Conservation (phyloP, 2,797 vertebrate genomes). For the Peromyscus melanophrys region DNA sequence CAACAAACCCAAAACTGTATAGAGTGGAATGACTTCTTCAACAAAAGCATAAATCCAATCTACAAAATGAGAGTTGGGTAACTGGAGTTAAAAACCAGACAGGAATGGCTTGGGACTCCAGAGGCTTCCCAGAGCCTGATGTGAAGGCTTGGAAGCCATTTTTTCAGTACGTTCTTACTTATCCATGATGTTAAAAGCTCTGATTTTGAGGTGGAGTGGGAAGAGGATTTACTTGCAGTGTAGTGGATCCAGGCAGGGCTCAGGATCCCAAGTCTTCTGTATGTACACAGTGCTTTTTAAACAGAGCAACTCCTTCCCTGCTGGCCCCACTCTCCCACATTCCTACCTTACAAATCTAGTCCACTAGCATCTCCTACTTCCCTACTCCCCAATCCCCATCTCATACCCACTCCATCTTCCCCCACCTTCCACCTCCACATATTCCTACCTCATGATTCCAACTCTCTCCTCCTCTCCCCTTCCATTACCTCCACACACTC, state of each 20-base stretch:
- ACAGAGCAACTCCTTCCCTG: no score
- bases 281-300: background rate
- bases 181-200: background rate
- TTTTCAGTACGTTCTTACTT: background rate
- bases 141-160: background rate
- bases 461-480: background rate
- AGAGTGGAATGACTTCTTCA: conserved; percentile 20
- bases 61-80: conserved; percentile 36
- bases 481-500: background rate
- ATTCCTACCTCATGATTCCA: background rate
- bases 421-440: background rate
- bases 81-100: background rate
- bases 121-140: background rate
- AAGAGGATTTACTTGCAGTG: background rate
- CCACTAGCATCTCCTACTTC: background rate
- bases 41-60: background rate
- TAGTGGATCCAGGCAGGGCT: background rate
- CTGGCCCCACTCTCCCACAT: background rate
- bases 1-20: background rate
- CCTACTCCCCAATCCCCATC: background rate
- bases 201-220: background rate
- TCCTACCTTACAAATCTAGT: background rate
- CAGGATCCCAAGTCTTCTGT: background rate
- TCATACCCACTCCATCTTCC: no score
- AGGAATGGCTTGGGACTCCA: background rate